phyloP scores from a whole-genome alignment of 23 tunicate genomes.

The Trididemnum miniatum region DNA sequence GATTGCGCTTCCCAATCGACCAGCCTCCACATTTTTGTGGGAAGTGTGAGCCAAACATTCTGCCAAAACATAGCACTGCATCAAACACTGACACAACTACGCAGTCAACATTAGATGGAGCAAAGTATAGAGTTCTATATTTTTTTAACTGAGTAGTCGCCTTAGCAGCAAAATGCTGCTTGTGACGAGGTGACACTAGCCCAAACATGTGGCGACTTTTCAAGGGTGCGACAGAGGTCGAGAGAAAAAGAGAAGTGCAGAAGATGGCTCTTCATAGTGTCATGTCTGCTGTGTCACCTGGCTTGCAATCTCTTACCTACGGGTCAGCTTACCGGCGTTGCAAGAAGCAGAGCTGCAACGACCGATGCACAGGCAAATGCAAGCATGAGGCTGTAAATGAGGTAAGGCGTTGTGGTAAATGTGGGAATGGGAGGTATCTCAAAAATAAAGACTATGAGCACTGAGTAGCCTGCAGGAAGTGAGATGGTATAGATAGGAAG shows the following conservation, averaged over 20 bases:
- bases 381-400: neutral
- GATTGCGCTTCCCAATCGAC: no score
- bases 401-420: neutral
- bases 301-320: no score
- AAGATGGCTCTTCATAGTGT: neutral
- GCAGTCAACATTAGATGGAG: no score
- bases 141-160: no score
- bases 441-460: neutral
- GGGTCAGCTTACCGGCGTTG: neutral
- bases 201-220: neutral
- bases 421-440: neutral
- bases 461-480: neutral
- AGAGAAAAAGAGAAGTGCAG: neutral
- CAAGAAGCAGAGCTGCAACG: neutral
- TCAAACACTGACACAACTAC: no score
- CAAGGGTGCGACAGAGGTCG: neutral
- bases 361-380: neutral
- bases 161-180: neutral
- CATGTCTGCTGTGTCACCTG: neutral
- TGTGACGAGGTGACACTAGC: neutral
- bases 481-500: neutral
- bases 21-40: no score
- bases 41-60: no score
- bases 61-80: no score
- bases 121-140: no score